Percentiles rank a stretch among this genome's conserved stretches.
These are phyloP conservation scores for Coregonus sp. DNA, from an alignment of 2,797 vertebrate species.

Conservation along the genomic window DNA sequence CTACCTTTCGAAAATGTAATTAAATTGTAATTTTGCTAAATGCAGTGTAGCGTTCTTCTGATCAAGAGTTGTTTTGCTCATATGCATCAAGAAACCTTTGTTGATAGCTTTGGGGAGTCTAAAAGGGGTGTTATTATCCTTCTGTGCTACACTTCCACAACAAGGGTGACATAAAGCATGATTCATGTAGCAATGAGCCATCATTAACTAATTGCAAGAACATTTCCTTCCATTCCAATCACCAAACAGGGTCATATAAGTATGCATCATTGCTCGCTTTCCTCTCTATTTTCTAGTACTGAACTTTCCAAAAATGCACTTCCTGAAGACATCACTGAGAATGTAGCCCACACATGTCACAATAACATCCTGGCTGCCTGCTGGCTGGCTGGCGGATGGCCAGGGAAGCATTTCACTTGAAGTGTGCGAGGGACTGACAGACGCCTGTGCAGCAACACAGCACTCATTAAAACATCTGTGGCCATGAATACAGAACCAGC, in stretches of 20 bases:
- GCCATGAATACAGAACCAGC: constrained; percentile 39
- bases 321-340: constrained; percentile 13
- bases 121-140: not conserved
- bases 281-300: not conserved
- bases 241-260: not conserved
- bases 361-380: constrained; percentile 37
- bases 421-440: constrained; percentile 58
- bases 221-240: not conserved
- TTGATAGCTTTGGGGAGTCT: not conserved
- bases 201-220: not conserved
- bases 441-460: constrained; percentile 51
- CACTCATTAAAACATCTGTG: constrained; percentile 60
- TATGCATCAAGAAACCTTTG: not conserved
- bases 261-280: not conserved
- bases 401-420: constrained; percentile 53
- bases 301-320: constrained; percentile 1
- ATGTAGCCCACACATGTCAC: constrained; percentile 31
- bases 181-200: not conserved
- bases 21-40: not conserved
- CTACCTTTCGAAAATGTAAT: not conserved
- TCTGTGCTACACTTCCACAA: not conserved
- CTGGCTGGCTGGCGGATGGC: constrained; percentile 49
- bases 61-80: too few species aligned
- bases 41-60: not conserved
- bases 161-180: not conserved